A percentile compares a stretch with the other conserved stretches of the same genome.
Conservation (phyloP, 2,888 invertebrate species). For the Sympetrum striolatum region DNA sequence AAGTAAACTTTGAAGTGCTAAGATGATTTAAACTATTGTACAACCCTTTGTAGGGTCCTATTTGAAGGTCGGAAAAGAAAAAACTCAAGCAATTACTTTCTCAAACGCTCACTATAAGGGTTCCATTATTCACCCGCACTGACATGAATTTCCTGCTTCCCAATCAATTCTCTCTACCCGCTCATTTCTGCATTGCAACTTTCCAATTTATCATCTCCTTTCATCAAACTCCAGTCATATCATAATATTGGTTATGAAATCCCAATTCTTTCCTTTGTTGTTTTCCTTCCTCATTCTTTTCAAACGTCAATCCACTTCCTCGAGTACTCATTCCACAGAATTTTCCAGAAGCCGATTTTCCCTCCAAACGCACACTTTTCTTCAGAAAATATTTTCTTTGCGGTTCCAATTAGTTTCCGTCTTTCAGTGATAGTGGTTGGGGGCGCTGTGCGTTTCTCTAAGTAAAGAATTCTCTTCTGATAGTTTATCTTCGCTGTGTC, state of each 20-base stretch:
- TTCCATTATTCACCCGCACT: background rate
- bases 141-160: background rate
- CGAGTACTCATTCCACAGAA: background rate
- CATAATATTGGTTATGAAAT: background rate
- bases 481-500: no score
- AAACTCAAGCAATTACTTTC: no score
- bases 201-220: background rate
- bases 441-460: background rate
- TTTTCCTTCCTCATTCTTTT: background rate
- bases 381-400: background rate
- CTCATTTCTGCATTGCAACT: background rate
- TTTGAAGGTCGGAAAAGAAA: no score
- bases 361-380: background rate
- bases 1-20: no score
- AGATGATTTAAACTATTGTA: no score
- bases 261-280: background rate
- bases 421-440: background rate
- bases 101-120: no score
- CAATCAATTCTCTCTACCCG: background rate
- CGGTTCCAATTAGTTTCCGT: background rate
- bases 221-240: background rate
- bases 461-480: no score
- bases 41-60: no score
- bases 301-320: background rate
- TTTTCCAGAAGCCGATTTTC: background rate